phyloP scores from a whole-genome alignment of 2,113 vertebrate genomes.

The Callospermophilus lateralis region DNA sequence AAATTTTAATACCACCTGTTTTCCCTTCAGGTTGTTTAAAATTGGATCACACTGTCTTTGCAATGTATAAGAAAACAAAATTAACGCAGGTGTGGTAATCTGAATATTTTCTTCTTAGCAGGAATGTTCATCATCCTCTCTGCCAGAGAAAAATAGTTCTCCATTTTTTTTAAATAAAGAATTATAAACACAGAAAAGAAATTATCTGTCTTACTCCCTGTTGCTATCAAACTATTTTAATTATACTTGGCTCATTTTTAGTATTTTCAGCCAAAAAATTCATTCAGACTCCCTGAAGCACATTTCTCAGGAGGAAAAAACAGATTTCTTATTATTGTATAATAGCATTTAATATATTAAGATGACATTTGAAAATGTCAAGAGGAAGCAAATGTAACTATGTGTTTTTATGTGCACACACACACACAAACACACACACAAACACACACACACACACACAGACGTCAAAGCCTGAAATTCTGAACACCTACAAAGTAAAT shows the following conservation, averaged over 20 bases:
- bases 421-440: no score
- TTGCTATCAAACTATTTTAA: constrained; percentile 33
- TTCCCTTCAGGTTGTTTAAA: background rate
- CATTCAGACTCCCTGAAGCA: background rate
- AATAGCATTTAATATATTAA: constrained; percentile 65
- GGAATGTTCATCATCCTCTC: background rate
- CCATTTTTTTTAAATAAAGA: background rate
- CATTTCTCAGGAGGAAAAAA: background rate
- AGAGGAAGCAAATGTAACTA: constrained; percentile 14
- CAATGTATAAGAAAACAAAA: constrained; percentile 9
- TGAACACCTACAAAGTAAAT: constrained; percentile 2
- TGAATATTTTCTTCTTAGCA: constrained; percentile 21
- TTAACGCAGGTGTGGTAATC: background rate
- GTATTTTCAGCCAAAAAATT: constrained; percentile 28
- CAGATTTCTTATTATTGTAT: constrained; percentile 54
- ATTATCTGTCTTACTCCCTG: background rate
- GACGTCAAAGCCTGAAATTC: background rate
- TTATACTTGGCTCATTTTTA: constrained; percentile 31
- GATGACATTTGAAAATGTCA: constrained; percentile 74
- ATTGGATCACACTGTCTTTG: background rate
- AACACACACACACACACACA: background rate
- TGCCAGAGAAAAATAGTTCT: background rate
- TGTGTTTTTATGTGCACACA: background rate
- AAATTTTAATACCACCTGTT: background rate
- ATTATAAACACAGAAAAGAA: constrained; percentile 25